Evolutionary conservation across 2,888 invertebrate genomes (phyloP).

Genomic region (Acronicta alni): DNA sequence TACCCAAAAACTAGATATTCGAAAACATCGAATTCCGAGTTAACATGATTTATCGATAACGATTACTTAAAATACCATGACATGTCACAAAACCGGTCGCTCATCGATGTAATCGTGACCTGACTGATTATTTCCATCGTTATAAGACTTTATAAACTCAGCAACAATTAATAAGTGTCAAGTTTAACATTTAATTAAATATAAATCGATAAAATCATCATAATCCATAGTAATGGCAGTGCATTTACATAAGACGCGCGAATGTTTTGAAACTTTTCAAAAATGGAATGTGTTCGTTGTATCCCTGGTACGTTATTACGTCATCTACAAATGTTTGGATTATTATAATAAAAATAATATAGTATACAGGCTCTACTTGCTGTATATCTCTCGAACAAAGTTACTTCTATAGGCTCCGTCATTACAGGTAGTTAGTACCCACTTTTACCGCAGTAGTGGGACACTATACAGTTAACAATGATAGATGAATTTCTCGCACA

Average conservation of each 20-base stretch:
- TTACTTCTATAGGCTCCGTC: slow-evolving; percentile 25
- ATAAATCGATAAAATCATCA: slow-evolving; percentile 74
- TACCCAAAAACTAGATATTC: slow-evolving; percentile 58
- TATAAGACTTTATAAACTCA: slow-evolving; percentile 77
- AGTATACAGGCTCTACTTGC: background rate
- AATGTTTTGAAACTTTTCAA: slow-evolving; percentile 46
- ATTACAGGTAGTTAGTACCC: slow-evolving; percentile 36
- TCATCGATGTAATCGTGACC: slow-evolving; percentile 73
- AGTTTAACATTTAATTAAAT: slow-evolving; percentile 82
- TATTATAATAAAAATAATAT: slow-evolving; percentile 21
- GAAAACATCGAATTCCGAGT: slow-evolving; percentile 60
- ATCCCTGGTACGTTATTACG: slow-evolving; percentile 25
- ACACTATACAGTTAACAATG: slow-evolving; percentile 42
- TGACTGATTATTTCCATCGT: slow-evolving; percentile 76
- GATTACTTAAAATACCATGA: slow-evolving; percentile 79
- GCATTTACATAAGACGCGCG: slow-evolving; percentile 52
- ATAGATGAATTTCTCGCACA: slow-evolving; percentile 34
- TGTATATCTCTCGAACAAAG: slow-evolving; percentile 19
- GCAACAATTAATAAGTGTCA: slow-evolving; percentile 85
- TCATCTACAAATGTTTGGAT: slow-evolving; percentile 35
- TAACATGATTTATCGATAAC: slow-evolving; percentile 73
- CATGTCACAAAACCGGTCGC: slow-evolving; percentile 76
- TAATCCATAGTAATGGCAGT: slow-evolving; percentile 59
- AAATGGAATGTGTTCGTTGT: slow-evolving; percentile 43
- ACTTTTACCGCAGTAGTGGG: slow-evolving; percentile 20